phyloP scores from a whole-genome alignment of 2,888 invertebrate species.

The Galerucella nymphaeae region DNA sequence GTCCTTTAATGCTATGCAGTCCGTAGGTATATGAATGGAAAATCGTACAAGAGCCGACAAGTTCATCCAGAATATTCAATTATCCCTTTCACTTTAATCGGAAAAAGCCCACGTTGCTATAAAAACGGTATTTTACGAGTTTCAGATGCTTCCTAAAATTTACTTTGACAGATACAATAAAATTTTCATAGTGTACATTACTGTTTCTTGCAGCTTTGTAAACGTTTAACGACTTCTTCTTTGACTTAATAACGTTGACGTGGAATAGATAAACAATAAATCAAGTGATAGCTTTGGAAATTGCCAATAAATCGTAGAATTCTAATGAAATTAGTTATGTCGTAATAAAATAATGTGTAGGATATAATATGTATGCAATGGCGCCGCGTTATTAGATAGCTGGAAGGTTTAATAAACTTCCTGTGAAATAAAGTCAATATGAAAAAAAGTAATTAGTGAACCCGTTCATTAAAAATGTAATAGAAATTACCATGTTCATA shows the following conservation, averaged over 20 bases:
- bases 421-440: not conserved
- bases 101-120: not conserved
- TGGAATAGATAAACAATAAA: conserved; percentile 39
- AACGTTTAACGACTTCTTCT: conserved; percentile 19
- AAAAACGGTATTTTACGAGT: not conserved
- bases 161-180: conserved; percentile 3
- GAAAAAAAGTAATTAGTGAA: not conserved
- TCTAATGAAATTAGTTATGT: conserved; percentile 12
- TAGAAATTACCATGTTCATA: not conserved
- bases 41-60: too few species aligned
- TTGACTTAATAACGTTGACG: conserved; percentile 33
- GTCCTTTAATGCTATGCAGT: too few species aligned
- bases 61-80: not conserved
- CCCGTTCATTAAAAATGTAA: not conserved
- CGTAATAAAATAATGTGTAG: conserved; percentile 13
- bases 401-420: not conserved
- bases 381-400: conserved; percentile 4
- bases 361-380: conserved; percentile 1
- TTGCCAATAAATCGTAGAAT: conserved; percentile 28
- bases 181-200: not conserved
- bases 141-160: not conserved
- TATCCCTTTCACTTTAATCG: not conserved
- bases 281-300: conserved; percentile 31
- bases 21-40: too few species aligned
- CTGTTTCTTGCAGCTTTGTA: conserved; percentile 5